phyloP scores from a whole-genome alignment of 92 coral and sea anemone species.

The Siderastrea siderea region DNA sequence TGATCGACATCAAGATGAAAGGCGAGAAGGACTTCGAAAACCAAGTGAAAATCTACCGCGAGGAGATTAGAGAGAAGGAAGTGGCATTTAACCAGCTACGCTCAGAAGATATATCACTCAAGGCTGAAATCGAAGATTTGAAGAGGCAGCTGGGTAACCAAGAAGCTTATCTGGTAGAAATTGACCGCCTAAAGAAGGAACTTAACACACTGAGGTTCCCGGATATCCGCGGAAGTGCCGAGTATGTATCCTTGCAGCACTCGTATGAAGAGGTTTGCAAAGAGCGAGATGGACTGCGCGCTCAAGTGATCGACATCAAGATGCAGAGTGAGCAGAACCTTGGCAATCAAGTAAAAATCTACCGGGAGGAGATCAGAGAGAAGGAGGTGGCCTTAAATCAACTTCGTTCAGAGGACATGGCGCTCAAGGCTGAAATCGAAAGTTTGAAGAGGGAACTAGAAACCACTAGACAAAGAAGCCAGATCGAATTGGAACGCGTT shows the following conservation, averaged over 20 bases:
- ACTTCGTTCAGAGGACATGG: slow-evolving; percentile 9
- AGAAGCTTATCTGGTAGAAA: slow-evolving; percentile 11
- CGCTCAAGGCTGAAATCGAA: slow-evolving; percentile 23
- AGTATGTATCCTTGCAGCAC: slow-evolving; percentile 16
- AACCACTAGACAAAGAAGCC: not conserved
- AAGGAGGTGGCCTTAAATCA: slow-evolving; percentile 5
- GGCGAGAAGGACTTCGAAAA: not conserved
- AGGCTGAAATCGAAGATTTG: slow-evolving; percentile 5
- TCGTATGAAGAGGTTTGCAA: slow-evolving; percentile 30
- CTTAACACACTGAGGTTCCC: slow-evolving; percentile 17
- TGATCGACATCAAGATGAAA: not conserved
- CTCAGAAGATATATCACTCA: not conserved
- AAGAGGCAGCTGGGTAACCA: slow-evolving; percentile 22
- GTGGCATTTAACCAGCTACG: not conserved
- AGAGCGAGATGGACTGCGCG: slow-evolving; percentile 55
- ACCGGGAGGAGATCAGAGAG: slow-evolving; percentile 14
- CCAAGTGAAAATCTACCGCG: slow-evolving; percentile 4
- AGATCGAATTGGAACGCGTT: slow-evolving; percentile 17
- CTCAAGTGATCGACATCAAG: slow-evolving; percentile 42
- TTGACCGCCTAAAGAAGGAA: slow-evolving; percentile 25
- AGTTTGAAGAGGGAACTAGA: slow-evolving; percentile 25
- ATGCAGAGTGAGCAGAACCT: slow-evolving; percentile 3
- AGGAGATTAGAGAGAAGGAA: slow-evolving; percentile 1
- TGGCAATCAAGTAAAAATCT: slow-evolving; percentile 15
- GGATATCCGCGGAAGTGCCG: slow-evolving; percentile 18